Evolutionary conservation across 2,797 vertebrate genomes (phyloP).

Genomic region (Sebastes steindachneri): DNA sequence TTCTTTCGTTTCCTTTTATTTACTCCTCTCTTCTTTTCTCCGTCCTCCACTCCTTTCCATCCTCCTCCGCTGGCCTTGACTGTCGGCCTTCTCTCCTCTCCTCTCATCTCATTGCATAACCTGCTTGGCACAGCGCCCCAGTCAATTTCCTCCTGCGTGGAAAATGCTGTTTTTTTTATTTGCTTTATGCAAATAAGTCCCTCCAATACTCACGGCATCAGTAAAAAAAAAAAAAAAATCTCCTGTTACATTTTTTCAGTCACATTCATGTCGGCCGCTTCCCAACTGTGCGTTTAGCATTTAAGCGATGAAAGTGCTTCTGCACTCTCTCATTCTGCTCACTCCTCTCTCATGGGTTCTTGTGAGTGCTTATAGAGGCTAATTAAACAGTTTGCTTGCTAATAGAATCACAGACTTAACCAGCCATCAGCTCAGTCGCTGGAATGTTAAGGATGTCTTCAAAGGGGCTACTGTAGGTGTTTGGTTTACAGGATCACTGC

Average conservation of each 20-base stretch:
- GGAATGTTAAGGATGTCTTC: constrained; percentile 63
- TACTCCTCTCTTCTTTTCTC: neutral
- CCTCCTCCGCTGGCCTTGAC: constrained; percentile 54
- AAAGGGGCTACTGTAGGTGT: constrained; percentile 66
- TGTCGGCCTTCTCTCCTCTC: constrained; percentile 47
- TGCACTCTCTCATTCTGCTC: constrained; percentile 46
- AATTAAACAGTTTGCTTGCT: constrained; percentile 77
- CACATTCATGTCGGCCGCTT: constrained; percentile 34
- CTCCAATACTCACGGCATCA: constrained; percentile 50
- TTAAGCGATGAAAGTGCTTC: constrained; percentile 54
- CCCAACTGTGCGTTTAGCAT: constrained; percentile 56
- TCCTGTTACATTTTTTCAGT: constrained; percentile 56
- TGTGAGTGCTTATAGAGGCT: constrained; percentile 68
- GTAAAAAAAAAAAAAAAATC: constrained; percentile 41
- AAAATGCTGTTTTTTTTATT: constrained; percentile 65
- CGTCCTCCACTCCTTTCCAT: constrained; percentile 22
- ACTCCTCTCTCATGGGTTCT: constrained; percentile 57
- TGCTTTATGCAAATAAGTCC: constrained; percentile 73
- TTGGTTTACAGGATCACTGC: constrained; percentile 54
- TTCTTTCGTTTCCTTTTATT: neutral
- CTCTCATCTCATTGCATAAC: constrained; percentile 73
- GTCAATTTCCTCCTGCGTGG: constrained; percentile 69
- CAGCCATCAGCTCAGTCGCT: constrained; percentile 50
- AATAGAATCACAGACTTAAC: constrained; percentile 69
- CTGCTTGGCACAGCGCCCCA: constrained; percentile 67